Conservation (phyloP, 1,140 invertebrate genomes). For the Rhopalosiphum padi region DNA sequence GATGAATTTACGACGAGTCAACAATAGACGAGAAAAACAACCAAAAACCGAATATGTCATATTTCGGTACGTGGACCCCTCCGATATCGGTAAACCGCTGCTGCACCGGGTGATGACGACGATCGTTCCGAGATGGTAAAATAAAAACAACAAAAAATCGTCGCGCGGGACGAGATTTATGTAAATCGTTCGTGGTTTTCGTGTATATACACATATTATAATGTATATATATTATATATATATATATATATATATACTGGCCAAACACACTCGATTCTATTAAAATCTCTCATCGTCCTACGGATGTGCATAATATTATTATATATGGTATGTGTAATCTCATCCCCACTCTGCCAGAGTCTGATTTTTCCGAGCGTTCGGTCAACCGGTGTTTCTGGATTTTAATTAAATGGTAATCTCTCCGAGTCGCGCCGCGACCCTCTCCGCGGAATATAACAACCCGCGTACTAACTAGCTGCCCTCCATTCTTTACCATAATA, state of each 20-base stretch:
- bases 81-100: not conserved
- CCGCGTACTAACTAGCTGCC: not conserved
- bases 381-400: constrained; percentile 38
- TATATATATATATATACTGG: not conserved
- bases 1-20: constrained; percentile 22
- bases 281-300: not conserved
- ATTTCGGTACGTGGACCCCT: not conserved
- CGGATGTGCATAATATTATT: not conserved
- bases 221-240: not conserved
- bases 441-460: not conserved
- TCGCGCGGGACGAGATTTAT: constrained; percentile 15
- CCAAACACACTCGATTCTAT: constrained; percentile 9
- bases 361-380: not conserved
- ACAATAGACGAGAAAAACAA: constrained; percentile 16
- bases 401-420: constrained; percentile 35
- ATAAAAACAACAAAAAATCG: not conserved
- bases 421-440: not conserved
- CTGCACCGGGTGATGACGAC: not conserved
- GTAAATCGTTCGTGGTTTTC: not conserved
- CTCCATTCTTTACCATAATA: not conserved
- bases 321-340: not conserved
- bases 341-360: not conserved
- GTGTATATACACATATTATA: not conserved
- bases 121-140: not conserved
- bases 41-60: not conserved